A percentile compares a stretch with the other conserved stretches of the same genome.
Evolutionary conservation across 64 coral and sea anemone species (phyloP).

Genomic region (Actinia tenebrosa): DNA sequence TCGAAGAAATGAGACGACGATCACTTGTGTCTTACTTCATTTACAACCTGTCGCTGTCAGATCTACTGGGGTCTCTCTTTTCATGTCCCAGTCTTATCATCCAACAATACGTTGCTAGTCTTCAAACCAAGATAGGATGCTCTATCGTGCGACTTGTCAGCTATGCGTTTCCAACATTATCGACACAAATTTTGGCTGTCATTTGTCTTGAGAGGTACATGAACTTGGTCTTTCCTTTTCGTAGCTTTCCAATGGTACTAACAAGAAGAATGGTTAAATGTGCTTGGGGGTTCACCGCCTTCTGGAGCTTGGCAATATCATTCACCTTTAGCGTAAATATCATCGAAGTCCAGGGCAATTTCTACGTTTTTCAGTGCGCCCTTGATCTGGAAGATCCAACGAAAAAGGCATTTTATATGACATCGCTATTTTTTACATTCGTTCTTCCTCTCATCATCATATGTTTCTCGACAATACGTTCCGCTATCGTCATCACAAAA

Average conservation of each 20-base stretch:
- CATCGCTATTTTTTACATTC: background rate
- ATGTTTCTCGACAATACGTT: background rate
- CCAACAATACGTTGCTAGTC: background rate
- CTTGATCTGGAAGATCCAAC: background rate
- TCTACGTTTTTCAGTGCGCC: background rate
- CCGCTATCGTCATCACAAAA: background rate
- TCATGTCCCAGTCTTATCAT: background rate
- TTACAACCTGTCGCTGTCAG: background rate
- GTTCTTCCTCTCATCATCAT: background rate
- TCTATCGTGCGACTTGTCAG: background rate
- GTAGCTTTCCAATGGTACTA: background rate
- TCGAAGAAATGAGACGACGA: background rate
- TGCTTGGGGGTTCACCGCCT: background rate
- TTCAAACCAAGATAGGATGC: background rate
- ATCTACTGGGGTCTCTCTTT: background rate
- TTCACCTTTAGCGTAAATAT: background rate
- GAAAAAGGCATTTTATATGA: background rate
- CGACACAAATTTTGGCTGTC: background rate
- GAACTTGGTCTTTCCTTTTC: background rate
- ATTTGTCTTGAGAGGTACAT: conserved; percentile 11
- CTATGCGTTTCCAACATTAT: background rate
- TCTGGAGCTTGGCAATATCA: background rate
- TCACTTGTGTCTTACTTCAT: background rate
- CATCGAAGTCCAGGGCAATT: background rate
- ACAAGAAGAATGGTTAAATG: background rate